A percentile compares a stretch with the other conserved stretches of the same genome.
Evolutionary conservation across 2,888 invertebrate genomes (phyloP).

Genomic region (Cephus pygmeus): DNA sequence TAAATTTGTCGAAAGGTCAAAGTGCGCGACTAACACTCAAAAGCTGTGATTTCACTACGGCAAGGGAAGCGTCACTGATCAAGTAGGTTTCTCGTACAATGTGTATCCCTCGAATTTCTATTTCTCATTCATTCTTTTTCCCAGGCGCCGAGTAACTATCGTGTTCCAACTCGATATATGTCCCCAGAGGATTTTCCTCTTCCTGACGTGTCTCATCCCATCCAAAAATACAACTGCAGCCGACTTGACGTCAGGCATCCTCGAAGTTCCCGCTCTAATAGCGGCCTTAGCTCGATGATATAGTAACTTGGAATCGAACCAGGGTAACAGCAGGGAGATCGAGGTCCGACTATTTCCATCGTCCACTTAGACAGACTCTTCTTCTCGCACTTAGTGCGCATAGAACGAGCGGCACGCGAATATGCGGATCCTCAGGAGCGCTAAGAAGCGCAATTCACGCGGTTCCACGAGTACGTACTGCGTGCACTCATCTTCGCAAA

Average conservation of each 20-base stretch:
- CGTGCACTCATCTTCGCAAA: neutral
- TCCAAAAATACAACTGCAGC: slow-evolving; percentile 35
- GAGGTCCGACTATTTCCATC: slow-evolving; percentile 32
- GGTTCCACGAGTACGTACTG: slow-evolving; percentile 26
- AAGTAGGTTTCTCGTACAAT: neutral
- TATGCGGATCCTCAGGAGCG: slow-evolving; percentile 34
- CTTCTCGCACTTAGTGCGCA: slow-evolving; percentile 10
- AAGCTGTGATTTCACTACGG: neutral
- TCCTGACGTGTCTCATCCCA: slow-evolving; percentile 11
- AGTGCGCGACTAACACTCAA: neutral
- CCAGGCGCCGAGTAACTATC: neutral
- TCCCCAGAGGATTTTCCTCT: neutral
- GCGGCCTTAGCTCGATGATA: slow-evolving; percentile 9
- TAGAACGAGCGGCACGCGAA: slow-evolving; percentile 2
- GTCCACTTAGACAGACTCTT: slow-evolving; percentile 11
- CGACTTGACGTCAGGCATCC: slow-evolving; percentile 27
- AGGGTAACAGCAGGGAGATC: slow-evolving; percentile 30
- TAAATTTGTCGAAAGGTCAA: neutral
- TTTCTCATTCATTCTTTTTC: neutral
- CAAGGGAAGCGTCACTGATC: neutral
- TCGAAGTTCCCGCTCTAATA: slow-evolving; percentile 11
- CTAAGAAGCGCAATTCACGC: slow-evolving; percentile 26
- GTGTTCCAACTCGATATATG: neutral
- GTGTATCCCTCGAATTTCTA: neutral
- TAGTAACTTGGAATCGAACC: slow-evolving; percentile 40